Evolutionary conservation across 2,113 vertebrate species (phyloP).

Genomic region (Picathartes gymnocephalus): DNA sequence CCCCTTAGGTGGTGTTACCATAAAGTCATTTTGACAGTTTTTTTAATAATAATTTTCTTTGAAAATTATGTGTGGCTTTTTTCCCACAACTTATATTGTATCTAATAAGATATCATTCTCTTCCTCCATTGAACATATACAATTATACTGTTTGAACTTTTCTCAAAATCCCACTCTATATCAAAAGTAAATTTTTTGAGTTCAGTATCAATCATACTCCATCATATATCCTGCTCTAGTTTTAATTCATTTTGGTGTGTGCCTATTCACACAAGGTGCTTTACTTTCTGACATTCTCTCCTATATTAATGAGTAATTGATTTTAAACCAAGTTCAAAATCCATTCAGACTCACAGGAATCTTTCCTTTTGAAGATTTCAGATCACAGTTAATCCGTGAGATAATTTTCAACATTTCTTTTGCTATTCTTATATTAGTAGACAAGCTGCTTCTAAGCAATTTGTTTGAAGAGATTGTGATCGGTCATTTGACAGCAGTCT

Average conservation of each 20-base stretch:
- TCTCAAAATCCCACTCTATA: neutral
- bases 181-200: neutral
- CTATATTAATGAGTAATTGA: neutral
- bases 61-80: neutral
- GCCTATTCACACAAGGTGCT: neutral
- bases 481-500: neutral
- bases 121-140: neutral
- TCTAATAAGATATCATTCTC: neutral
- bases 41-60: neutral
- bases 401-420: neutral
- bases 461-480: neutral
- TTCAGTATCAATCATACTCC: neutral
- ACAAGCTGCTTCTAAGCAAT: neutral
- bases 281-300: neutral
- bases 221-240: neutral
- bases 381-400: neutral
- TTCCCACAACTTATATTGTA: neutral
- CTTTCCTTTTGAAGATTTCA: neutral
- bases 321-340: neutral
- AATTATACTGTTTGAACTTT: neutral
- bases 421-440: neutral
- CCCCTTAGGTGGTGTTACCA: neutral
- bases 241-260: neutral
- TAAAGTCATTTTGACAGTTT: conserved; percentile 1
- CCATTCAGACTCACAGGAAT: neutral